Conservation (phyloP, 2,113 vertebrate genomes). For the Trogon surrucura region DNA sequence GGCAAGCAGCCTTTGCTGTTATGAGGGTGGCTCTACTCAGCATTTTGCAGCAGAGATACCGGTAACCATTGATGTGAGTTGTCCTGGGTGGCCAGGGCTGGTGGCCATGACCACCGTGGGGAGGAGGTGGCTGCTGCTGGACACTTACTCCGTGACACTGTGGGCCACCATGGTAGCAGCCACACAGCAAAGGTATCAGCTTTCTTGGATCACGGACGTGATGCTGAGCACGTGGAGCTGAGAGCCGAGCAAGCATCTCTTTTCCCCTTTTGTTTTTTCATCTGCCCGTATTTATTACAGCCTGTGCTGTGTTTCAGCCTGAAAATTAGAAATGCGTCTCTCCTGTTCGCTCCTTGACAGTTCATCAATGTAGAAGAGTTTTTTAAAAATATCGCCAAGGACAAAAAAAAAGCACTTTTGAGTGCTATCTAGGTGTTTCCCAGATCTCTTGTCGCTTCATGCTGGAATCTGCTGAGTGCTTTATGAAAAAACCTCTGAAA, state of each 20-base stretch:
- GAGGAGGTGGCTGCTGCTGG: neutral
- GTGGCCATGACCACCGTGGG: neutral
- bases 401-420: neutral
- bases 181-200: neutral
- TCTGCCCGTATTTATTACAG: neutral
- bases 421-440: neutral
- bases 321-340: conserved; percentile 24
- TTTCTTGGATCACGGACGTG: neutral
- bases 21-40: rapidly evolving
- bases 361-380: neutral
- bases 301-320: conserved; percentile 30
- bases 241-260: neutral
- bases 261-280: conserved; percentile 25
- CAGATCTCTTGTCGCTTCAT: neutral
- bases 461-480: conserved; percentile 3
- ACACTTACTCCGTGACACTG: rapidly evolving
- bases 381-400: neutral
- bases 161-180: rapidly evolving
- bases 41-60: neutral
- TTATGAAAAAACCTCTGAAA: conserved; percentile 4
- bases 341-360: conserved; percentile 18
- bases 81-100: neutral
- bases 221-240: neutral
- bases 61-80: too few species aligned
- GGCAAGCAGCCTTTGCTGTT: neutral